Evolutionary conservation across 2,113 vertebrate species (phyloP).

Genomic region (Stigmatopora argus): DNA sequence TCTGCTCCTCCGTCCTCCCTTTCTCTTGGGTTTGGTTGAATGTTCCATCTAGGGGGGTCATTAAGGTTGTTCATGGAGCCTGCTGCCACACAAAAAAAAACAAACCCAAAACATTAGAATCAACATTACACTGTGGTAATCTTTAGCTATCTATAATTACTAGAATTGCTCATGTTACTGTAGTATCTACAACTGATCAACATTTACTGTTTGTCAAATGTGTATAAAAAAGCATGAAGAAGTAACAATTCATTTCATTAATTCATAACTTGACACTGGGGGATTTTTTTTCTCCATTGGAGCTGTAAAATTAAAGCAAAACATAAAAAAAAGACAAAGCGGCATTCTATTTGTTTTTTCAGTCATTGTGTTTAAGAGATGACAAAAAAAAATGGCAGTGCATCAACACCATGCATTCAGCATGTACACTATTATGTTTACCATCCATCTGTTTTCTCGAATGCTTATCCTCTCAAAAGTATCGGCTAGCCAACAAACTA

Average conservation of each 20-base stretch:
- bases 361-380: background rate
- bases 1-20: slow-evolving; percentile 75
- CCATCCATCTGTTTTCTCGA: no score
- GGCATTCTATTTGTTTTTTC: background rate
- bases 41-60: slow-evolving; percentile 90
- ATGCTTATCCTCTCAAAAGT: no score
- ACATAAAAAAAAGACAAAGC: background rate
- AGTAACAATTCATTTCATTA: no score
- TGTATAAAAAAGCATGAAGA: background rate
- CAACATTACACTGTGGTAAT: background rate
- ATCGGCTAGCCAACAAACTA: no score
- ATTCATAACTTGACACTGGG: no score
- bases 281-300: no score
- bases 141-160: background rate
- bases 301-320: background rate
- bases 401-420: background rate
- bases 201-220: background rate
- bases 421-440: background rate
- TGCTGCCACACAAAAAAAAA: slow-evolving; percentile 21
- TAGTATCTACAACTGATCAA: background rate
- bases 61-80: slow-evolving; percentile 92
- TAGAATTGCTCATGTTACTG: background rate
- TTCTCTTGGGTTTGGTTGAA: slow-evolving; percentile 74
- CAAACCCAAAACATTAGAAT: slow-evolving; percentile 9
- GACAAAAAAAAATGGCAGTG: background rate